These are phyloP conservation scores for Cheumatopsyche charites DNA, from an alignment of 1,140 invertebrate species.

Conservation along the genomic window DNA sequence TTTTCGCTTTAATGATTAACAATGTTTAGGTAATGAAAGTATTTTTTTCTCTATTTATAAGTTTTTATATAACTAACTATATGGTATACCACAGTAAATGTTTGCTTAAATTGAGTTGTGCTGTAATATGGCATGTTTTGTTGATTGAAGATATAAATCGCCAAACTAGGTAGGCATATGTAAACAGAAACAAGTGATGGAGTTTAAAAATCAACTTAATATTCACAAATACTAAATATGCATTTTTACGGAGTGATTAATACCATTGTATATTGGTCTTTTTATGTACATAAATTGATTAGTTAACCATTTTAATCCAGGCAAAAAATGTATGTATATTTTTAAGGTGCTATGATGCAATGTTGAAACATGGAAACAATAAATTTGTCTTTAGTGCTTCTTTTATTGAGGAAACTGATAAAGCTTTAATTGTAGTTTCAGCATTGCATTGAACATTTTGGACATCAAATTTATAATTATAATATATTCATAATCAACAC, in stretches of 20 bases:
- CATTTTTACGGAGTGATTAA: constrained; percentile 26
- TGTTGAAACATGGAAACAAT: constrained; percentile 26
- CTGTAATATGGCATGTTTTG: not conserved
- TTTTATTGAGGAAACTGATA: constrained; percentile 27
- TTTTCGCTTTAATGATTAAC: constrained; percentile 43
- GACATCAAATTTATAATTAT: not conserved
- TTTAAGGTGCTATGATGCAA: constrained; percentile 47
- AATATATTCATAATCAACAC: constrained; percentile 4
- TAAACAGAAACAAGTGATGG: not conserved
- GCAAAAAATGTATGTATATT: constrained; percentile 37
- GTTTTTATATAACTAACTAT: constrained; percentile 7
- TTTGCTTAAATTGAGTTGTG: constrained; percentile 2
- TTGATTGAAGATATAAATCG: not conserved
- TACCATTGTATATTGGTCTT: constrained; percentile 44
- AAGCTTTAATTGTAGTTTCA: constrained; percentile 28
- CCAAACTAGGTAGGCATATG: not conserved
- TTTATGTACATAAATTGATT: constrained; percentile 46
- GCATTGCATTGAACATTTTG: constrained; percentile 38
- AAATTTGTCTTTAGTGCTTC: constrained; percentile 34
- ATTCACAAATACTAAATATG: constrained; percentile 36
- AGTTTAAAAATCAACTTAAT: constrained; percentile 1
- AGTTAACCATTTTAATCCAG: constrained; percentile 40
- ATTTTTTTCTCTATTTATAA: constrained; percentile 39
- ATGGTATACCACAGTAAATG: constrained; percentile 1
- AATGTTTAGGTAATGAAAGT: constrained; percentile 37